A percentile compares a stretch with the other conserved stretches of the same genome.
Evolutionary conservation across 2,113 vertebrate genomes (phyloP).

Genomic region (Haemorhous mexicanus): DNA sequence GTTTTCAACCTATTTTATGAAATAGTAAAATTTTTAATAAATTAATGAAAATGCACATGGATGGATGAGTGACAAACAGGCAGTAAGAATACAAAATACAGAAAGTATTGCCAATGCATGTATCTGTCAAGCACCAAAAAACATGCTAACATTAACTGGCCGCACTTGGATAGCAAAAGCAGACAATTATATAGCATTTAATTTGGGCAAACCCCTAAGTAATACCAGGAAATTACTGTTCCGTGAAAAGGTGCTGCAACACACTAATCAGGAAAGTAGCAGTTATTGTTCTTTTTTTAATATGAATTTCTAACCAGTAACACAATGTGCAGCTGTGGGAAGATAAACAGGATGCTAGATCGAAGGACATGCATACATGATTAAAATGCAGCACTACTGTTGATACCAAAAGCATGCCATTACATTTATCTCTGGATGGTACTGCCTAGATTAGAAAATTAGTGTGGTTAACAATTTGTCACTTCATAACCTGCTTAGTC

Average conservation of each 20-base stretch:
- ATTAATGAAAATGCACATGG: rapidly evolving
- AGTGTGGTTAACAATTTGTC: background rate
- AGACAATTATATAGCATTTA: background rate
- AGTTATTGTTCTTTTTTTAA: background rate
- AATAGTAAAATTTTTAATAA: background rate
- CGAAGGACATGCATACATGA: background rate
- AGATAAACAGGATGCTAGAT: conserved; percentile 30
- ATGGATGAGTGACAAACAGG: background rate
- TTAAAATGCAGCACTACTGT: background rate
- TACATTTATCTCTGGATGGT: background rate
- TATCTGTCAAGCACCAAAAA: background rate
- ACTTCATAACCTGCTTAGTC: background rate
- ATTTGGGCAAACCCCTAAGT: background rate
- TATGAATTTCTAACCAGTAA: background rate
- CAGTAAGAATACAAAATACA: background rate
- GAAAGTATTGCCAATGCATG: background rate
- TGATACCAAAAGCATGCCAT: background rate
- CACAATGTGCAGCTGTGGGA: background rate
- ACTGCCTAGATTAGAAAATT: background rate
- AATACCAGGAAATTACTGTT: background rate
- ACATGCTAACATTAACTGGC: background rate
- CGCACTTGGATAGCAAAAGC: background rate
- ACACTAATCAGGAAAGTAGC: background rate
- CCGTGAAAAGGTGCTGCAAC: background rate
- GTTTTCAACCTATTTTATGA: background rate